These are phyloP conservation scores for Pelobates fuscus DNA, from an alignment of 2,113 vertebrate genomes.

Conservation along the genomic window DNA sequence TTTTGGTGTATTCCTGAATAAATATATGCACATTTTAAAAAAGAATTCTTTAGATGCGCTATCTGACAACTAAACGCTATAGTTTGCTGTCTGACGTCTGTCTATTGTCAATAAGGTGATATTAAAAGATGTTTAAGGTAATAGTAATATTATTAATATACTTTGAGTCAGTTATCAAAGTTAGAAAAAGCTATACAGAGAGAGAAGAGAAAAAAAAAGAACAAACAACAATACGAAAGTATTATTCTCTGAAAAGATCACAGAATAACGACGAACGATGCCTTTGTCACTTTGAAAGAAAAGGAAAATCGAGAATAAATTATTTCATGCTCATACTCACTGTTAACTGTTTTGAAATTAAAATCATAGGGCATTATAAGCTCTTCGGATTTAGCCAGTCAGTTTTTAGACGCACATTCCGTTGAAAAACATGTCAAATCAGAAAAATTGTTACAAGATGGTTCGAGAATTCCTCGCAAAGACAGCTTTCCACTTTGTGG, in stretches of 20 bases:
- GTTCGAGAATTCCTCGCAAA: slow-evolving; percentile 67
- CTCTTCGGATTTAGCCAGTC: slow-evolving; percentile 31
- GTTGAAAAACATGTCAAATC: slow-evolving; percentile 12
- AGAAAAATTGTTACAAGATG: slow-evolving; percentile 71
- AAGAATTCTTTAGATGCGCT: slow-evolving; percentile 1
- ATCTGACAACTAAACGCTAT: slow-evolving; percentile 10
- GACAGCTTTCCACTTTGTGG: slow-evolving; percentile 69
- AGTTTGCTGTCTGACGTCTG: slow-evolving; percentile 11
- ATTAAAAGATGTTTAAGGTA: slow-evolving; percentile 39
- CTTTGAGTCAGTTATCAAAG: slow-evolving; percentile 47
- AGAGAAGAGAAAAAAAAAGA: slow-evolving; percentile 27
- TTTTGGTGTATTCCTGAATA: neutral
- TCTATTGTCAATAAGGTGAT: slow-evolving; percentile 16
- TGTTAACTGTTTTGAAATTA: slow-evolving; percentile 31
- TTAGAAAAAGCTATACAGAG: slow-evolving; percentile 30
- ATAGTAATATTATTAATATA: slow-evolving; percentile 43
- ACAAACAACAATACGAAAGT: slow-evolving; percentile 39
- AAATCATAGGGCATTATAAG: neutral
- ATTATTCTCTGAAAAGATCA: slow-evolving; percentile 48
- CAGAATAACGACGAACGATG: neutral
- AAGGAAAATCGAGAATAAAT: neutral
- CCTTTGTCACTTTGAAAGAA: slow-evolving; percentile 19
- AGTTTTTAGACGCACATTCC: slow-evolving; percentile 44
- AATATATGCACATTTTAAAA: slow-evolving; percentile 33
- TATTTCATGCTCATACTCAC: neutral